Evolutionary conservation across 1,140 invertebrate species (phyloP), one percentile per base, ranked within the genome.

Genomic region (Drosophila sturtevanti): DNA sequence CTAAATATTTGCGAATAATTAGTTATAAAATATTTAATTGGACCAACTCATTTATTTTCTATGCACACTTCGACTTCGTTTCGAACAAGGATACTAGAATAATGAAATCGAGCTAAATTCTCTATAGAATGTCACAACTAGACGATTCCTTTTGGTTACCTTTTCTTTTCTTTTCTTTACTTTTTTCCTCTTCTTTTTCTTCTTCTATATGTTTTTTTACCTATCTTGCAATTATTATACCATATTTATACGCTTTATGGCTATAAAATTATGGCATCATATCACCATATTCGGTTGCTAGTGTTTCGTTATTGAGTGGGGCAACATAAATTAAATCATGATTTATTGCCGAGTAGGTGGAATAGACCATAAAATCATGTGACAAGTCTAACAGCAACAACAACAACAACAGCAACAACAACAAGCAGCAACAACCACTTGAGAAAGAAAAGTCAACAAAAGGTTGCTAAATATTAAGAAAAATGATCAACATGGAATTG

Each of bases 321-420:
- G 62, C 24, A 56, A 82, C 66, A 71, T 84, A 63, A 77, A 81
- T 68, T 74, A 73, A 86, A 79, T 68, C 81, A 81, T 85, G 81
- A 85, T 86, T 86, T 80, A 85, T 85, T 65, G 58, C 51, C 71
- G 72, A 66, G 59, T 63, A 82, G 63, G 65, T 74, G 68, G 79
- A 81, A 79, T 79, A 77, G 64, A 79, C 77, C 78, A 80, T 80
- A 80, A 79, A 66, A 60, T 76, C 64, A 64, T 55, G 62, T 80
- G 78, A 80, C 78, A 77, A 71, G 63, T 80, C 73, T 9, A 75
- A 35, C 69, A 56, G 51, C 37, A 66, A 35, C 48, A 27, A n/a
- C 7, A 38, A 41, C 35, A 66, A 62, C 54, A 68, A 54, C 75
- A 59, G 66, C 65, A 11, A 21, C 41, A 7, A 44, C n/a, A 4